A percentile compares a stretch with the other conserved stretches of the same genome.
Evolutionary conservation across 1,140 invertebrate genomes (phyloP).

Genomic region (Drosophila takahashii): DNA sequence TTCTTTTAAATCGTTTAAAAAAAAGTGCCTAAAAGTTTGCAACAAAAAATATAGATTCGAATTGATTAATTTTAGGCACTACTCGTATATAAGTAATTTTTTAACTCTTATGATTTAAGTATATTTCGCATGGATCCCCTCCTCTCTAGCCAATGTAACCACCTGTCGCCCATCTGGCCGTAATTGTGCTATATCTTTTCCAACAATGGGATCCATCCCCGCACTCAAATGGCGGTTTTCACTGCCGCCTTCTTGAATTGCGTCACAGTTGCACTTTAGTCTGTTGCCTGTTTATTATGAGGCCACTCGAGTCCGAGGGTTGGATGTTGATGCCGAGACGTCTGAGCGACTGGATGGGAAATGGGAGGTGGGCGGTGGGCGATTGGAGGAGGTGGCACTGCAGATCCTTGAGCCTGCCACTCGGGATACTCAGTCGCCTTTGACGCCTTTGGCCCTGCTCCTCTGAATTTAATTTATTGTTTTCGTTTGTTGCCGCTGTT

Average conservation of each 20-base stretch:
- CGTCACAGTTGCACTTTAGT: constrained; percentile 53
- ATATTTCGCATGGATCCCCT: no score
- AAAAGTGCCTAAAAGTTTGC: no score
- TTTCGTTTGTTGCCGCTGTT: constrained; percentile 53
- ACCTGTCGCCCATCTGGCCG: constrained; percentile 7
- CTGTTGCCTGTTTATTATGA: constrained; percentile 70
- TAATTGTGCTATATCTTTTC: constrained; percentile 14
- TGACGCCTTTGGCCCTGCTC: constrained; percentile 53
- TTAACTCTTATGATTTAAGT: no score
- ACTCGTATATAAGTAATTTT: no score
- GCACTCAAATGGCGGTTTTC: constrained; percentile 9
- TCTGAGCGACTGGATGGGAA: constrained; percentile 15
- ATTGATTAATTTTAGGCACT: no score
- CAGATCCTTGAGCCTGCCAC: constrained; percentile 54
- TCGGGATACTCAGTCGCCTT: constrained; percentile 55
- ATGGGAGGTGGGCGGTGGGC: not conserved
- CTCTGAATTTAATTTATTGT: constrained; percentile 82
- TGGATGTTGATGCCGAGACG: constrained; percentile 46
- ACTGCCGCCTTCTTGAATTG: constrained; percentile 34
- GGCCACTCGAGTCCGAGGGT: constrained; percentile 61
- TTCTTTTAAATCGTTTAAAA: no score
- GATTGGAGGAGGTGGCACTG: constrained; percentile 29
- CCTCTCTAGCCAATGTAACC: not conserved
- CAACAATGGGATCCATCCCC: not conserved
- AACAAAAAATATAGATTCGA: no score